Conservation (phyloP, 2,888 invertebrate species). For the Hartigia nigra region DNA sequence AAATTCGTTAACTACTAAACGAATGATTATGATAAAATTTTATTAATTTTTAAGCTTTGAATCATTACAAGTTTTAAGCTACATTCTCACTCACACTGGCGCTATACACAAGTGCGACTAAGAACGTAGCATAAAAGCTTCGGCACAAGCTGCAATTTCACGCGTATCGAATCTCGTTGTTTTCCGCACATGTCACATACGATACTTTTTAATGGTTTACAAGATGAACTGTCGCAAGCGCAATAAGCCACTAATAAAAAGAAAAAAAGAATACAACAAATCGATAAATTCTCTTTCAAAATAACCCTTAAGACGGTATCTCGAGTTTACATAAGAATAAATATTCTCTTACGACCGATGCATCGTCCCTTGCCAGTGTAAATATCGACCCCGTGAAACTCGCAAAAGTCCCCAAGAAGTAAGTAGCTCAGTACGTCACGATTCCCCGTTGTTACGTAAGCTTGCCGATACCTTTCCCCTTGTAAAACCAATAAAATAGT, state of each 20-base stretch:
- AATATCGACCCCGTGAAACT: background rate
- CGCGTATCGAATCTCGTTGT: too few species aligned
- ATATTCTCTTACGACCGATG: background rate
- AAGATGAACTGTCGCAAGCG: too few species aligned
- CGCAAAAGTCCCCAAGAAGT: background rate
- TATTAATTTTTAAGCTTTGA: too few species aligned
- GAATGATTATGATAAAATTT: too few species aligned
- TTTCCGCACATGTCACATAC: too few species aligned
- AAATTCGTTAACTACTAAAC: background rate
- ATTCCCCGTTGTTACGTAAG: background rate
- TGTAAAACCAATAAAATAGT: background rate
- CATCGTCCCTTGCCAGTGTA: background rate
- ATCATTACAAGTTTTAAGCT: too few species aligned
- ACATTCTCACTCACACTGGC: too few species aligned
- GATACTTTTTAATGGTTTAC: background rate
- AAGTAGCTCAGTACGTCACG: background rate
- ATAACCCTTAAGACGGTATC: background rate
- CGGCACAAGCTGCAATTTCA: too few species aligned
- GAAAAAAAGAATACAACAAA: background rate
- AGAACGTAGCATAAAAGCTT: too few species aligned
- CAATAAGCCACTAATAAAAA: background rate
- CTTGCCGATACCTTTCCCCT: background rate
- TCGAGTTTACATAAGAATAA: background rate
- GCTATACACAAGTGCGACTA: too few species aligned
- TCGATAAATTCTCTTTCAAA: background rate